A percentile compares a stretch with the other conserved stretches of the same genome.
These are phyloP conservation scores for Sycophila sp. DNA, from an alignment of 1,140 invertebrate species.

Conservation along the genomic window DNA sequence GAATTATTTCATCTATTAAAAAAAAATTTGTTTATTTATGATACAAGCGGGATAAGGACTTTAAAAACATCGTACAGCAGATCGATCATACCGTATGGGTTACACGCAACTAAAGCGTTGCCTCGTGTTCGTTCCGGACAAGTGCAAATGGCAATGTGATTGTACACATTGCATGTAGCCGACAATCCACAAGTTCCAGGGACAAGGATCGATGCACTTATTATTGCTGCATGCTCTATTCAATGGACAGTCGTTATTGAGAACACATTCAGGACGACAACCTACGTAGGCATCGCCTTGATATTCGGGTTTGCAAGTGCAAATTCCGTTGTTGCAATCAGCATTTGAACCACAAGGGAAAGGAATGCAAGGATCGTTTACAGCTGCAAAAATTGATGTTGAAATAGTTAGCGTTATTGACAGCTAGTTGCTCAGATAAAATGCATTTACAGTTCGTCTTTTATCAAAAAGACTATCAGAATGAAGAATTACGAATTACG, in stretches of 20 bases:
- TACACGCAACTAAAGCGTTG: constrained; percentile 71
- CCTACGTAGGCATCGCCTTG: constrained; percentile 64
- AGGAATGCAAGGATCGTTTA: constrained; percentile 71
- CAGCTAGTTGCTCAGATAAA: too few relatives aligned
- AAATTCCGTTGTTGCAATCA: constrained; percentile 65
- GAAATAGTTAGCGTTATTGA: background rate
- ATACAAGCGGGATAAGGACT: too few relatives aligned
- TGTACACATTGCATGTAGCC: constrained; percentile 76
- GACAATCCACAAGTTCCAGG: constrained; percentile 74
- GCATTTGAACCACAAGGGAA: constrained; percentile 71
- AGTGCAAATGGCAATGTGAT: constrained; percentile 76
- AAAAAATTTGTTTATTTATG: too few relatives aligned
- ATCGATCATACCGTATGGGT: constrained; percentile 7
- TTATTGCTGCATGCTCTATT: constrained; percentile 73
- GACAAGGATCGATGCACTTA: constrained; percentile 77
- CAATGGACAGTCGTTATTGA: constrained; percentile 73
- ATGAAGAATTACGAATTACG: background rate
- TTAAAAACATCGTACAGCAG: too few relatives aligned
- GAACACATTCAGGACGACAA: constrained; percentile 77
- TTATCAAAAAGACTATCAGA: too few relatives aligned
- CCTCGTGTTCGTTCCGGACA: constrained; percentile 73
- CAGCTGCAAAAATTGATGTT: constrained; percentile 27
- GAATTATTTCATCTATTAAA: constrained; percentile 23
- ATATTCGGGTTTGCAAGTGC: constrained; percentile 62
- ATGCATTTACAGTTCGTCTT: background rate